Base-by-base conservation (phyloP, 1,140 invertebrate species). In the Oncopeltus fasciatus region DNA sequence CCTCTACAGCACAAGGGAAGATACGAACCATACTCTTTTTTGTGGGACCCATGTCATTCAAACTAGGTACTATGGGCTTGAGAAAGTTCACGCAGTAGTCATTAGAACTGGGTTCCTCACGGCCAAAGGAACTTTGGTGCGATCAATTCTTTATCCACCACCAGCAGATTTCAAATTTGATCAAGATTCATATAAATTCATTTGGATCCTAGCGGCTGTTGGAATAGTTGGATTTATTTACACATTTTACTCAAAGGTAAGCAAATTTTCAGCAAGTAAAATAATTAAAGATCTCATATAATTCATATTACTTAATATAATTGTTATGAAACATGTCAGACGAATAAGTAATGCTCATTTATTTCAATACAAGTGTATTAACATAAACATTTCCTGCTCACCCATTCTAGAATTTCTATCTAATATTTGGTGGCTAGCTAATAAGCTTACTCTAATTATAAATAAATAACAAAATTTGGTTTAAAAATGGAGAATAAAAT, bases 101-200 rank as follows among this genome's bases (percentile, higher is more conserved):
- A 79, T 88, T 24, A 79, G 82, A 61, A 90, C 88, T 38, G 93
- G 92, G 0, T 92, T 92, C 71, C 81, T 85, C 64, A 97, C 94
- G 1, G 85, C 85, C 2, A 95, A 95, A 76, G 94, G 93, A 2
- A 84, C 87, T 69, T 72, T 97, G 0, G 90, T 96, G 1, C 81
- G 91, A n/a, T 91, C 90, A 29, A 97, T 97, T 67, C 75, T 97
- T 49, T 96, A 93, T 72, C 94, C 94, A 28, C 90, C 92, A 56
- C 93, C 93, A 0, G 87, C 91, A 0, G 92, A 95, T 74, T 96
- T 94, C 75, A 90, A 92, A 73, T 96, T 97, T 71, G 90, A 95
- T 69, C 82, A 86, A 62, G 92, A 96, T 73, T 87, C 90, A 0
- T 92, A 93, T 72, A 92, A 88, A 71, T 95, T 94, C 72, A 86